Evolutionary conservation across 2,888 invertebrate species (phyloP).

Genomic region (Drosophila eohydei): DNA sequence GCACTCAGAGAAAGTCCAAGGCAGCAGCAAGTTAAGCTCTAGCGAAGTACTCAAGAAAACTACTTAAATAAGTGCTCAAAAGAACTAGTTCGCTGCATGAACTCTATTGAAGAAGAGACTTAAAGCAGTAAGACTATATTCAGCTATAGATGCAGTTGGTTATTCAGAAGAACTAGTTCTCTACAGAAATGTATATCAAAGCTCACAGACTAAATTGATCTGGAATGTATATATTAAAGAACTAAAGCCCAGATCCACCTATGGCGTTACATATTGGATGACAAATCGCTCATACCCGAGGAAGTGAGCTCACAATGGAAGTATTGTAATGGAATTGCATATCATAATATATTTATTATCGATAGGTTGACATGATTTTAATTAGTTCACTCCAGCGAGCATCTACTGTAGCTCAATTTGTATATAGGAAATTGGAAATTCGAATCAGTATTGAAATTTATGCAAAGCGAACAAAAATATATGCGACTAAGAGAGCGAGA

Average conservation of each 20-base stretch:
- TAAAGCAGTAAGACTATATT: too few species aligned
- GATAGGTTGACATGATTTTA: slow-evolving; percentile 1
- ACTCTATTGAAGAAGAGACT: too few species aligned
- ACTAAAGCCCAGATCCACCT: background rate
- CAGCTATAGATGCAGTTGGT: background rate
- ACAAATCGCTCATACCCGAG: background rate
- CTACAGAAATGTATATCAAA: background rate
- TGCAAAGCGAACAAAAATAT: slow-evolving; percentile 16
- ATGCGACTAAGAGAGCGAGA: background rate
- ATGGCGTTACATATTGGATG: background rate
- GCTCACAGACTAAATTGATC: too few species aligned
- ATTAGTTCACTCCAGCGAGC: slow-evolving; percentile 8
- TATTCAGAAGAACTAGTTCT: background rate
- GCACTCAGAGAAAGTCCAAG: too few species aligned
- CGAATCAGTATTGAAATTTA: slow-evolving; percentile 10
- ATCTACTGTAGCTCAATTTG: slow-evolving; percentile 15
- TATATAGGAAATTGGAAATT: background rate
- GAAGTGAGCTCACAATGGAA: background rate
- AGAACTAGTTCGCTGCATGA: background rate
- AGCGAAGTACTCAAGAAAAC: too few species aligned
- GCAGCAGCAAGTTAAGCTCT: too few species aligned
- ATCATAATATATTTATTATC: slow-evolving; percentile 9
- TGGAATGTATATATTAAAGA: background rate
- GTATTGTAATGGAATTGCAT: slow-evolving; percentile 1
- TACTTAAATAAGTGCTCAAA: background rate